Evolutionary conservation across 2,888 invertebrate genomes (phyloP).

Genomic region (Scelioninae gen. 1): DNA sequence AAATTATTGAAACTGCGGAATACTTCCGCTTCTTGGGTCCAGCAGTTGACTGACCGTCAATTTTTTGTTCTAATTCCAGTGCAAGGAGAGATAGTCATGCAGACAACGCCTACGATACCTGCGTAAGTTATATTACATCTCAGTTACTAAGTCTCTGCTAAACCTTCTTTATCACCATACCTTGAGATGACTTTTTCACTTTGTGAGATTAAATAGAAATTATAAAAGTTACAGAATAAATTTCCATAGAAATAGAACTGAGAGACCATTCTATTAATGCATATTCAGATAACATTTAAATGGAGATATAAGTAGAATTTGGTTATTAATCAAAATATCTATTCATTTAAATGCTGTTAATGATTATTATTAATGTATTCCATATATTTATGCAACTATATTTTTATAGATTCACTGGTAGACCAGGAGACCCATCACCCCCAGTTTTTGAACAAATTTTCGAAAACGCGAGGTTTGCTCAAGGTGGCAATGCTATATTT

Average conservation of each 20-base stretch:
- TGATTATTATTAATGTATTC: too few relatives aligned
- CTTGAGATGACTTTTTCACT: constrained; percentile 32
- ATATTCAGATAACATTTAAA: too few relatives aligned
- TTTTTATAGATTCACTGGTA: constrained; percentile 79
- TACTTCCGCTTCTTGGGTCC: constrained; percentile 21
- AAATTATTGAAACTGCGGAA: neutral
- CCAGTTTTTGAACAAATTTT: constrained; percentile 98
- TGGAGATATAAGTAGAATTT: too few relatives aligned
- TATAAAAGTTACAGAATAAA: neutral
- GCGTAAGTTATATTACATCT: constrained; percentile 77
- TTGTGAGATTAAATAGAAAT: constrained; percentile 4
- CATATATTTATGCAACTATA: neutral
- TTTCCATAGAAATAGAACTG: too few relatives aligned
- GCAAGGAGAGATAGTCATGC: constrained; percentile 87
- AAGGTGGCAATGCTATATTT: constrained; percentile 96
- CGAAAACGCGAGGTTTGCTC: constrained; percentile 96
- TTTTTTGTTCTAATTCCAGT: constrained; percentile 86
- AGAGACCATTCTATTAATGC: too few relatives aligned
- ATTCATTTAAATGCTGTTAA: too few relatives aligned
- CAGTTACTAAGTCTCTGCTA: constrained; percentile 36
- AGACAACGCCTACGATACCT: constrained; percentile 84
- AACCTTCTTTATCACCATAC: constrained; percentile 56
- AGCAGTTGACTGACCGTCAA: constrained; percentile 62
- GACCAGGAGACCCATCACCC: constrained; percentile 93
- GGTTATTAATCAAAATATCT: too few relatives aligned